Evolutionary conservation across 2,797 vertebrate genomes (phyloP), one percentile per base, ranked within the genome.

Genomic region (Molossus molossus): DNA sequence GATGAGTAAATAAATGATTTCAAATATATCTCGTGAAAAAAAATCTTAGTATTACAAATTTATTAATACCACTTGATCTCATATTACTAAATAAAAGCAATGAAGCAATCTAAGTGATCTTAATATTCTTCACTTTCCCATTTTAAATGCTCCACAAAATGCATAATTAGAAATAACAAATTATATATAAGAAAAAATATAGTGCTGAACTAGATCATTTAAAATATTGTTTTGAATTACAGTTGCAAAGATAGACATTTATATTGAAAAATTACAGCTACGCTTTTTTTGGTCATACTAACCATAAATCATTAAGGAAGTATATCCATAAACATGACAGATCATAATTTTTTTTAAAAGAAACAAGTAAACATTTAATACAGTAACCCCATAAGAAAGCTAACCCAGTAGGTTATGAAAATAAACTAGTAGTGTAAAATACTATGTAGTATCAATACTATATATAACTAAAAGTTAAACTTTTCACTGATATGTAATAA

Each of bases 121-220:
- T 84, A 87, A 25, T 83, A 79, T 73, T 95, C 33, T 79, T 65
- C 13, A 76, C 33, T 69, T 93, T 91, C 40, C 8, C 58, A 37
- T 72, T 87, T 91, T 91, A 87, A 91, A 48, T 55, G 15, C 60
- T 73, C 72, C 57, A 72, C 21, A 62, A 87, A 91, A 77, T 73
- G 17, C 40, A 45, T 91, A 70, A 86, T 58, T 82, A 82, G 69
- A 94, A 96, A 58, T 96, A 48, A 64, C 10, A 86, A 48, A 82
- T 86, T 86, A 81, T 81, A 76, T 75, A 18, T 57, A 70, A 77
- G 62, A 87, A 94, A 92, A 94, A 95, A 83, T 57, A 12, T 29
- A 91, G 33, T 45, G 17, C 50, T 83, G 25, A 87, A 60, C 57
- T 67, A 79, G 25, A 37, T 37, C 90, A 55, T 72, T 72, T 87